Evolutionary conservation across 1,140 invertebrate genomes (phyloP), one percentile per base, ranked within the genome.

Genomic region (Akabosia matsudoensis): DNA sequence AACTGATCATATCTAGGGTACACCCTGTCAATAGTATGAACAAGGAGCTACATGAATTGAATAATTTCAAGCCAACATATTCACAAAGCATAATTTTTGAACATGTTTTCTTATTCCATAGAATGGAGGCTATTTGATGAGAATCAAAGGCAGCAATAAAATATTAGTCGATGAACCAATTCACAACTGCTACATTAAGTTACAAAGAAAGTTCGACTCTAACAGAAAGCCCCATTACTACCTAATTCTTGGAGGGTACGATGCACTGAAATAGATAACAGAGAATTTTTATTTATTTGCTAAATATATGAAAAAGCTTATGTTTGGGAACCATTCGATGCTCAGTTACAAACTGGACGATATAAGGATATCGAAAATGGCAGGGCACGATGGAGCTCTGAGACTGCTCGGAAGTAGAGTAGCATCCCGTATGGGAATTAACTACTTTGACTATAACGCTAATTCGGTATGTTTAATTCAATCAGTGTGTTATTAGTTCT

Each of bases 191-290:
- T 72, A 72, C 70, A 72, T 72, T 4, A 72, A 72, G 37, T 28
- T 72, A 34, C 70, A 72, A 45, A 4, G 70, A 72, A 72, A 72
- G 26, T 72, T 37, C 22, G 70, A 72, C 33, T 3, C 70, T 14
- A 72, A 72, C 24, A 18, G 16, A 28, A 22, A 37, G 33, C 70
- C 70, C 4, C 70, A 72, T 45, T 72, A 37, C 22, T 72, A 37
- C 34, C 28, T 72, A 26, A 72, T 72, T 51, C 45, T 72, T 14
- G 70, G 70, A 72, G 70, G 70, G 70, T 72, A 45, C 34, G 24
- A 13, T 67, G n/a, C n/a, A 67, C 31, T 67, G 3, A 30, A 2
- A 30, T 30, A 7, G 28, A 7, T n/a, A n/a, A n/a, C n/a, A n/a
- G n/a, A n/a, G n/a, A n/a, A n/a, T 52, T 52, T 52, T n/a, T 14